Evolutionary conservation across 2,797 vertebrate species (phyloP), one percentile per base, ranked within the genome.

Genomic region (Argentina silus): DNA sequence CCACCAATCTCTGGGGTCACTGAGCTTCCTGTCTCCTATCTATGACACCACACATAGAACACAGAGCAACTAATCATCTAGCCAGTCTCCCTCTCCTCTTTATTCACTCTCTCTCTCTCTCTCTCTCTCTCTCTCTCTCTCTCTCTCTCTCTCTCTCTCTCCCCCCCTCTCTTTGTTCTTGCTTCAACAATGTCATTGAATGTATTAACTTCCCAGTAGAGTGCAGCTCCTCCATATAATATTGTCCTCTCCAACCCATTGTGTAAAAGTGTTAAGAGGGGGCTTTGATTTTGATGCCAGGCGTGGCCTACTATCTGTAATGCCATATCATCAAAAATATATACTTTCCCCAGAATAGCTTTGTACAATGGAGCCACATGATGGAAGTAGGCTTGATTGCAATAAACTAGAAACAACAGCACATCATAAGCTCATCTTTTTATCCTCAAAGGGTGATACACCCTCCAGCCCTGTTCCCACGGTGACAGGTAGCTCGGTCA

Each of bases 121-220:
- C 43, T 63, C 11, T 27, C 7, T 56, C n/a, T 15, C 56, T 55
- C 56, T 44, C 2, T 66, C 51, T 61, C 27, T 53, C 27, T 15
- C 67, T 78, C 53, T 64, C 48, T 44, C 60, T 7, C 61, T 59
- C 64, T 75, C 67, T 78, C 0, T 55, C 56, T 36, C 51, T 17
- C 50, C 1, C 51, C 6, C 51, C 6, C 51, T 17, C 51, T 2
- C 51, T 53, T n/a, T n/a, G n/a, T n/a, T n/a, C n/a, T n/a, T n/a
- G n/a, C n/a, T n/a, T n/a, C n/a, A 68, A 83, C 74, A 81, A 74
- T 75, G 75, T 80, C 67, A 85, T 12, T 57, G 72, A 80, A 78
- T 85, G 69, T 76, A 76, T 84, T 83, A 78, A 74, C 78, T 73
- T 85, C 66, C 12, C 72, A 68, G 21, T 1, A 14, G 0, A 0